A percentile compares a stretch with the other conserved stretches of the same genome.
Evolutionary conservation across 2,113 vertebrate species (phyloP).

Genomic region (Boulengeromyrus knoepffleri): DNA sequence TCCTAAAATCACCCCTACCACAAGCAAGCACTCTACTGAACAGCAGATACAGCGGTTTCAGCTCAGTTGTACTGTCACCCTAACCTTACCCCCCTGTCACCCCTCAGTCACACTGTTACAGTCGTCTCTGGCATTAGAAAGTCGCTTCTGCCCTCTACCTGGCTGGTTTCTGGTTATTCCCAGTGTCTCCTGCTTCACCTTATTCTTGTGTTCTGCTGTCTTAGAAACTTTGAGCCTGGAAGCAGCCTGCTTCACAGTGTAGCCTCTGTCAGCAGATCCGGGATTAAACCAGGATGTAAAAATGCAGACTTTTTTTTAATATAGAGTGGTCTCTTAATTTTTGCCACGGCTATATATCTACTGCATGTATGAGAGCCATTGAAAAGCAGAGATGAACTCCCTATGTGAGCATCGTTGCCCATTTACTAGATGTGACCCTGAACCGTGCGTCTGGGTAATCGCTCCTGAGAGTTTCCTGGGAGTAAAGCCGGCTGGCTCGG

Average conservation of each 20-base stretch:
- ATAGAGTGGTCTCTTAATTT: background rate
- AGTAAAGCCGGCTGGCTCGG: background rate
- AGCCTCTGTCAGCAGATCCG: no score
- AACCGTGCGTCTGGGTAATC: background rate
- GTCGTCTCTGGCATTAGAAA: no score
- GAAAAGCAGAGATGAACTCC: background rate
- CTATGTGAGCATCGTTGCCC: background rate
- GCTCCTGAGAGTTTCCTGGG: background rate
- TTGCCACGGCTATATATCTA: background rate
- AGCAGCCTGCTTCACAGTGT: no score
- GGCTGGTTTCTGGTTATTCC: no score
- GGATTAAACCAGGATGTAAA: no score
- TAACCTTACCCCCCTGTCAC: no score
- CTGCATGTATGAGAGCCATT: background rate
- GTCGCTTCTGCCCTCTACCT: no score
- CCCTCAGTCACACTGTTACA: no score
- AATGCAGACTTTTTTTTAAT: no score
- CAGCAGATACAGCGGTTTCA: background rate
- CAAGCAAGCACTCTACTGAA: background rate
- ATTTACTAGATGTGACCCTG: background rate
- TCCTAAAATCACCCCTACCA: background rate
- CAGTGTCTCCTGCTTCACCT: no score
- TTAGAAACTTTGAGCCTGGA: no score
- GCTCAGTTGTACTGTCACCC: background rate
- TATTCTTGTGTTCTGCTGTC: no score